Conservation (phyloP, 1,140 invertebrate genomes). For the Magallana gigas region DNA sequence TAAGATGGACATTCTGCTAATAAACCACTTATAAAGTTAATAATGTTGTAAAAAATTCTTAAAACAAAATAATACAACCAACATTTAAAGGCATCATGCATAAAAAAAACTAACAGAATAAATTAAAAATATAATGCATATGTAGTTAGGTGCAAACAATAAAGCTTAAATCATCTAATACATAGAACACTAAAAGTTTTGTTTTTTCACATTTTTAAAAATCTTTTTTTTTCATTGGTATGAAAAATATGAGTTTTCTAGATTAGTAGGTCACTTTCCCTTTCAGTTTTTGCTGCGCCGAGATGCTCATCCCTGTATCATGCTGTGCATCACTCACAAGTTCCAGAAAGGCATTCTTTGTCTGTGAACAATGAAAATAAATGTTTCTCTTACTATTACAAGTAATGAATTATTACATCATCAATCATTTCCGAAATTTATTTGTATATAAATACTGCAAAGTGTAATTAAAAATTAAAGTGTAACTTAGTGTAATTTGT, state of each 20-base stretch:
- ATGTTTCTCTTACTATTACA: neutral
- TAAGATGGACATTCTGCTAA: too few species aligned
- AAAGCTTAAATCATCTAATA: neutral
- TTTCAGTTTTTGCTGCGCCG: constrained; percentile 16
- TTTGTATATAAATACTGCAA: too few species aligned
- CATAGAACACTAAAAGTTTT: neutral
- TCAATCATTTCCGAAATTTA: too few species aligned
- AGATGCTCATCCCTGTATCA: constrained; percentile 11
- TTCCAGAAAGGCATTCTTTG: constrained; percentile 12
- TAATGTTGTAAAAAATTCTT: too few species aligned
- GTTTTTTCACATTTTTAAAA: neutral
- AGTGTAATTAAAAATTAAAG: too few species aligned
- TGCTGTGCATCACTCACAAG: constrained; percentile 16
- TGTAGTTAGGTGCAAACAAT: constrained; percentile 25
- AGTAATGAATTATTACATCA: too few species aligned
- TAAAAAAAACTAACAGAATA: too few species aligned
- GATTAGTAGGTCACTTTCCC: neutral
- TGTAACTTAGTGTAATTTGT: too few species aligned
- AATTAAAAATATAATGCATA: neutral
- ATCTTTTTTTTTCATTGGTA: neutral
- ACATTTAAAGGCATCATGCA: too few species aligned
- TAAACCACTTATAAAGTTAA: too few species aligned
- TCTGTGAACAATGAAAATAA: neutral
- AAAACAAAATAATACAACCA: too few species aligned
- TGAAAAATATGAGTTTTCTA: neutral